A percentile compares a stretch with the other conserved stretches of the same genome.
These are phyloP conservation scores for Stenolophus ochropezus DNA, from an alignment of 2,888 invertebrate species.

Conservation along the genomic window DNA sequence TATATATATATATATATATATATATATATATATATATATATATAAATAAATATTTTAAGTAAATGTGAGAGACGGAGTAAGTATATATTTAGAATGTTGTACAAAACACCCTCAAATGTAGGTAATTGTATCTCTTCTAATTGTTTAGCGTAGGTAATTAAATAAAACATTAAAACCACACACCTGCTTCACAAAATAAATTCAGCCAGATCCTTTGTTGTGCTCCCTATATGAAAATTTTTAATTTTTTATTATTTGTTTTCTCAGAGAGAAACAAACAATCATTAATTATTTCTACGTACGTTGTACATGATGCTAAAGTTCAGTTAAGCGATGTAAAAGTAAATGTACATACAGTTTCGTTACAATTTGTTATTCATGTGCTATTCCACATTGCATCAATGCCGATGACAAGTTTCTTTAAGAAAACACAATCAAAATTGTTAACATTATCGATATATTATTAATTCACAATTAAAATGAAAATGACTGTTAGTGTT, in stretches of 20 bases:
- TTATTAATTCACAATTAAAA: no score
- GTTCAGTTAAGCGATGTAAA: neutral
- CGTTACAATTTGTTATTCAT: no score
- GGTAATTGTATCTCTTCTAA: conserved; percentile 49
- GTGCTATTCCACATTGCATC: no score
- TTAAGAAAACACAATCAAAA: no score
- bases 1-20: no score
- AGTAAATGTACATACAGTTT: neutral
- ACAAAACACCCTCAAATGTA: conserved; percentile 32
- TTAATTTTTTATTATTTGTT: conserved; percentile 1
- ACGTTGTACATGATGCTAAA: neutral
- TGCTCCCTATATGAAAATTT: neutral
- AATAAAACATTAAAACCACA: conserved; percentile 50
- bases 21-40: no score
- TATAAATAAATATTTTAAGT: no score
- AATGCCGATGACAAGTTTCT: no score
- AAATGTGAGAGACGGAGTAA: no score
- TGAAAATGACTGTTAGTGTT: no score
- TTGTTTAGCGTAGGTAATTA: conserved; percentile 53
- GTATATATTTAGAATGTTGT: conserved; percentile 32
- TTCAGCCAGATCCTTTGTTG: conserved; percentile 8
- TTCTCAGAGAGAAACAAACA: neutral
- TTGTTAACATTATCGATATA: no score
- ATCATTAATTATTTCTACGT: neutral
- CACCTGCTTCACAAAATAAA: conserved; percentile 42